Conservation (phyloP, 1,140 invertebrate species). For the Meloidogyne hapla region DNA sequence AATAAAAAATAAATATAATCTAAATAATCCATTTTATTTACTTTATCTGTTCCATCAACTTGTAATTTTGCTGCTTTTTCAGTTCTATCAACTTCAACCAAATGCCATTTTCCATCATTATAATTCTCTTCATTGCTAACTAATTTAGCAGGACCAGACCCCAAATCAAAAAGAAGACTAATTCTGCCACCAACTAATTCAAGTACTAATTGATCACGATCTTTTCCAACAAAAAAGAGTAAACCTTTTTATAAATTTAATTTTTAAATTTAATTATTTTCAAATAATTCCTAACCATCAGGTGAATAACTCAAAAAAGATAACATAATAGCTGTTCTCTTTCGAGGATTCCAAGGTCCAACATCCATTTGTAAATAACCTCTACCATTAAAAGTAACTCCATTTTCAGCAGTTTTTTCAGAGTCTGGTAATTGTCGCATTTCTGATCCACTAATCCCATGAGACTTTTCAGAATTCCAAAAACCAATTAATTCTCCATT, state of each 20-base stretch:
- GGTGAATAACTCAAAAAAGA: constrained; percentile 81
- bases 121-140: constrained; percentile 42
- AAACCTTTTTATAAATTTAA: constrained; percentile 64
- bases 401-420: constrained; percentile 48
- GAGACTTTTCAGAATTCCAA: constrained; percentile 85
- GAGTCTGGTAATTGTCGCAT: constrained; percentile 65
- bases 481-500: constrained; percentile 84
- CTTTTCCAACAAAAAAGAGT: constrained; percentile 79
- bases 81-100: constrained; percentile 43
- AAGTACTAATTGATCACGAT: constrained; percentile 77
- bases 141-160: constrained; percentile 54
- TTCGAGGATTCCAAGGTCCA: constrained; percentile 67
- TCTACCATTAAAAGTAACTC: constrained; percentile 76
- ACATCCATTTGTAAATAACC: constrained; percentile 76
- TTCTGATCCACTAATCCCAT: constrained; percentile 74
- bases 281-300: constrained; percentile 70
- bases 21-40: background rate
- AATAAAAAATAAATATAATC: background rate
- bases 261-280: background rate
- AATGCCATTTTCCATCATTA: constrained; percentile 63
- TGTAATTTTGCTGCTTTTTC: constrained; percentile 55
- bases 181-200: constrained; percentile 78
- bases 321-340: constrained; percentile 71
- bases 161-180: constrained; percentile 68
- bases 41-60: constrained; percentile 48